A percentile compares a stretch with the other conserved stretches of the same genome.
These are phyloP conservation scores for Acleris laterana DNA, from an alignment of 2,888 invertebrate species.

Conservation along the genomic window DNA sequence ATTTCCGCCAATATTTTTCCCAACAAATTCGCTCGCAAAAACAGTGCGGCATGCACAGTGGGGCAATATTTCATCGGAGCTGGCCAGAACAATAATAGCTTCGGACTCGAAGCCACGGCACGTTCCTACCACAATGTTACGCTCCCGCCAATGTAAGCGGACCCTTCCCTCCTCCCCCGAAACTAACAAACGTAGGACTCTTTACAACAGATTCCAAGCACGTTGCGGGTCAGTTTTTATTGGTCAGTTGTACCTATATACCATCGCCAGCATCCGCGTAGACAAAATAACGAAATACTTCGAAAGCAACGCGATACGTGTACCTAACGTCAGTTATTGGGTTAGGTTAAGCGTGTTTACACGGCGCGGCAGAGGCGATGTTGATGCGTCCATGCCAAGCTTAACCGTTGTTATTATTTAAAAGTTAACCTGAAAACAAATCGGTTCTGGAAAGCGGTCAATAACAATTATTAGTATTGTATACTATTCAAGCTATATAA, in stretches of 20 bases:
- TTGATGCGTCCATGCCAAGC: conserved; percentile 78
- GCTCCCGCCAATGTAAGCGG: conserved; percentile 59
- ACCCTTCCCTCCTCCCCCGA: conserved; percentile 53
- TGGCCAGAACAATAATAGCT: conserved; percentile 84
- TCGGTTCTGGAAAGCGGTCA: conserved; percentile 8
- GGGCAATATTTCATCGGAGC: conserved; percentile 83
- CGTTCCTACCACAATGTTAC: conserved; percentile 81
- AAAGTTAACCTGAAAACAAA: conserved; percentile 37
- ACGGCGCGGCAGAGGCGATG: conserved; percentile 70
- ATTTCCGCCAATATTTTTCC: conserved; percentile 77
- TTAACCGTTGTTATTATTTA: conserved; percentile 34
- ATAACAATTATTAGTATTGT: too few species aligned
- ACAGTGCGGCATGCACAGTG: conserved; percentile 79
- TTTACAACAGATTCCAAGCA: conserved; percentile 41
- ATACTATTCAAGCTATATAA: not conserved
- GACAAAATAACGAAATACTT: conserved; percentile 83
- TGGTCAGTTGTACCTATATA: conserved; percentile 57
- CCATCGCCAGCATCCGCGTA: conserved; percentile 81
- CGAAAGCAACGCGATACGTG: conserved; percentile 81
- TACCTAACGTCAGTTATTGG: conserved; percentile 69
- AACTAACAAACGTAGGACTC: conserved; percentile 46
- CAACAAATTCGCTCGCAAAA: conserved; percentile 77
- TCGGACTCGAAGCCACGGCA: conserved; percentile 81
- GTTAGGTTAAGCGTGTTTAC: conserved; percentile 83
- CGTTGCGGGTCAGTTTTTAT: conserved; percentile 49